Base-by-base conservation (phyloP, 2,113 vertebrate genomes). In the Pseudorasbora parva region DNA sequence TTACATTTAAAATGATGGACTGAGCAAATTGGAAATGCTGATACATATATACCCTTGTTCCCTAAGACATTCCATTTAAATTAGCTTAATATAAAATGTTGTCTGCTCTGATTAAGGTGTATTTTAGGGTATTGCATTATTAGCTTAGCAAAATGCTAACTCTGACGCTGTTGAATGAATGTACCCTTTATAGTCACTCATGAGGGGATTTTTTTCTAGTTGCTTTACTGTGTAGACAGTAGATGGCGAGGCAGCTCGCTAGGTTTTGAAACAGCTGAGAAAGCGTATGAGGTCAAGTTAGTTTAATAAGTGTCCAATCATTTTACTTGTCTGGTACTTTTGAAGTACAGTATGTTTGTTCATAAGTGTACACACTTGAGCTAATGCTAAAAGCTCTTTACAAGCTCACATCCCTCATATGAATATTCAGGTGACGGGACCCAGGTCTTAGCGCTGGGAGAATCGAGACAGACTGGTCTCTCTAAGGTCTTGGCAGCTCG, bases 401-500 rank as follows among this genome's bases (percentile, higher is more conserved):
- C 43, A 74, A 66, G 71, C 47, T 75, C 43, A 60, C 43, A 73
- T 62, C 11, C 33, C 82, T 82, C 64, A 51, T 69, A 17, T 69
- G 51, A 66, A 74, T 78, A 72, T 71, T 72, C 76, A 82, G 78
- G 86, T 84, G 78, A 87, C 27, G 86, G 84, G 82, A 87, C 41
- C 72, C 72, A 37, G 86, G 86, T 79, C 84, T 84, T 88, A 86
- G 25, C 82, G 86, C 87, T 90, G 82, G 85, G 77, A 62, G 82
- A 87, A 88, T 87, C 85, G 84, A 87, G 75, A 86, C 78, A 37
- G 87, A 84, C 80, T 82, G 62, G 75, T 66, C 73, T 87, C 78
- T 82, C 64, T 79, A 33, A 71, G 66, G 62, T 82, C 84, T 86
- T 93, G 92, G 91, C 90, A 90, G 66, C 76, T 80, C 14, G 78